Evolutionary conservation across 2,113 vertebrate genomes (phyloP).

Genomic region (Chunga burmeisteri): DNA sequence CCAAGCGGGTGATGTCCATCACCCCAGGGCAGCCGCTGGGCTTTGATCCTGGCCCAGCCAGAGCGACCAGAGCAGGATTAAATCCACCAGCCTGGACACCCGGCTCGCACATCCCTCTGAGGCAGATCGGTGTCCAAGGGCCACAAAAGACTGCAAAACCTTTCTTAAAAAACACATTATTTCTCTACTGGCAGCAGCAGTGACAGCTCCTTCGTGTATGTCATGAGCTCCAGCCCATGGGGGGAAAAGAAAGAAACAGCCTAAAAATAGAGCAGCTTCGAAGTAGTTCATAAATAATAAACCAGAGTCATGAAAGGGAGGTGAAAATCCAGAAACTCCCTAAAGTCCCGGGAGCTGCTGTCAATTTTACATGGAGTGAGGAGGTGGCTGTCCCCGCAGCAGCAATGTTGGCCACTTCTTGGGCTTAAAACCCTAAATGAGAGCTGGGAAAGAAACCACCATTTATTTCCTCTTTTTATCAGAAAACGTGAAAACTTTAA

Average conservation of each 20-base stretch:
- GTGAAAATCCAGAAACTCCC: neutral
- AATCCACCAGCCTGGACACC: neutral
- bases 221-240: neutral
- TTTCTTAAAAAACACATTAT: neutral
- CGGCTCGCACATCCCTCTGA: neutral
- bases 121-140: neutral
- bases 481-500: neutral
- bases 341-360: neutral
- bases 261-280: constrained; percentile 38
- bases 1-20: neutral
- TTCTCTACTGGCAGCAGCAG: neutral
- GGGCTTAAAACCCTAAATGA: neutral
- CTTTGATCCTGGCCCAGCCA: neutral
- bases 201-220: neutral
- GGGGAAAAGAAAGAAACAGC: neutral
- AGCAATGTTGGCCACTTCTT: neutral
- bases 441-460: neutral
- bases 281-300: constrained; percentile 60
- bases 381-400: neutral
- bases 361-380: neutral
- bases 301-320: neutral
- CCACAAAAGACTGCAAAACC: neutral
- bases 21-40: neutral
- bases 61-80: neutral
- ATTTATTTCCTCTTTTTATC: neutral